Base-by-base conservation (phyloP, 2,888 invertebrate genomes). In the Nomada fabriciana region DNA sequence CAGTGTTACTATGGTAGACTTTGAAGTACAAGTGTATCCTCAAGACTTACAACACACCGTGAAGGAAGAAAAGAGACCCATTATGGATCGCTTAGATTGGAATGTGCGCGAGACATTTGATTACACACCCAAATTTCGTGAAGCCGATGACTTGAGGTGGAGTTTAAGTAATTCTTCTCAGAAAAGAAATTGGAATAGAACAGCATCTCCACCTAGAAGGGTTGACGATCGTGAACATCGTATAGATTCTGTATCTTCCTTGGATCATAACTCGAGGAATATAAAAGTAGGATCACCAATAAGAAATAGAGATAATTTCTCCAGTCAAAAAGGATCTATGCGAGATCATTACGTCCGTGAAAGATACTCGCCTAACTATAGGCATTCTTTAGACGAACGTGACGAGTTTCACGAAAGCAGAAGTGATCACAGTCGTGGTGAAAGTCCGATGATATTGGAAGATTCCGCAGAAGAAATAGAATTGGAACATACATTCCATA, bases 51-150 rank as follows among this genome's bases (percentile, higher is more conserved):
- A 86, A 76, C 85, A 55, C 20, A 10, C 57, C 2, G 59, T 13
- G 10, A 87, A 87, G 29, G 93, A 93, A 73, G 92, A 93, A 43
- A 93, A 91, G 64, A 89, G 90, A 23, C 89, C 92, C 9, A 88
- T 93, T 15, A 90, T 90, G 87, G 93, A 93, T 70, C 91, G 93
- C 65, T 61, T 93, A 29, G 93, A 94, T 63, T 93, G 94, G 93
- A 90, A 89, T 65, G 78, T 90, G 63, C 89, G 93, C 3, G 93
- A 93, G 23, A 87, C 88, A 4, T 91, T 84, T 57, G 93, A 93
- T 47, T 92, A 90, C 42, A 47, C 82, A 0, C 52, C 89, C 1
- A 90, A 87, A 47, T 81, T 88, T 55, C 91, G 91, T 4, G 92
- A 93, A 13, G 86, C 85, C 2, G 91, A 91, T 2, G 93, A 94